Percentiles rank a stretch among this genome's conserved stretches.
Evolutionary conservation across 1,140 invertebrate species (phyloP).

Genomic region (Apis florea): DNA sequence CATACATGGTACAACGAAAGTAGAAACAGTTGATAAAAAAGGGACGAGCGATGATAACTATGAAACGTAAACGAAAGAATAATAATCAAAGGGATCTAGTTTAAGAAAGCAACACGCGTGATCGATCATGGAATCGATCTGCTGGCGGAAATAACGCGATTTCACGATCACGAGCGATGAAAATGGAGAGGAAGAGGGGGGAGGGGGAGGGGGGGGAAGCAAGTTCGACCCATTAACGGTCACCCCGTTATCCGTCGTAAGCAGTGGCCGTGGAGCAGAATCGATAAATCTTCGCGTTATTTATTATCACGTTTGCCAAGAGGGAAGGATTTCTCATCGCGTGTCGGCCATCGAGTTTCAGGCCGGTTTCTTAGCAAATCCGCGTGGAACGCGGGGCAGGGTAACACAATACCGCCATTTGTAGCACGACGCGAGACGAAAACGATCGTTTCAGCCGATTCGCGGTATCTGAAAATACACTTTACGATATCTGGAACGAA

Average conservation of each 20-base stretch:
- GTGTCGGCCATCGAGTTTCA: constrained; percentile 38
- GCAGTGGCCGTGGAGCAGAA: neutral
- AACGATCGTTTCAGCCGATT: constrained; percentile 33
- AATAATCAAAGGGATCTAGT: neutral
- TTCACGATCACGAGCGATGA: constrained; percentile 17
- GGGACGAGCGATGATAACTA: neutral
- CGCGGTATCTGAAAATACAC: constrained; percentile 52
- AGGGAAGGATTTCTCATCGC: constrained; percentile 25
- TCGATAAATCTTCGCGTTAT: constrained; percentile 34
- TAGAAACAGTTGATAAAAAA: neutral
- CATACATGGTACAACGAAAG: no score
- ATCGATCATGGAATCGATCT: neutral
- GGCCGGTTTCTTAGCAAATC: constrained; percentile 28
- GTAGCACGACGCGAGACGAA: constrained; percentile 34
- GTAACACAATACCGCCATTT: constrained; percentile 36
- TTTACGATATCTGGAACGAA: constrained; percentile 61
- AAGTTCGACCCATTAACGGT: constrained; percentile 20
- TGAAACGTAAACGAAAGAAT: neutral
- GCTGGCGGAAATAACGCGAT: neutral
- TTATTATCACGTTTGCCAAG: constrained; percentile 6
- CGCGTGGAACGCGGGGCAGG: neutral
- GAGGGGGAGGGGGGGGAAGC: neutral
- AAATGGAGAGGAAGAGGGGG: no score
- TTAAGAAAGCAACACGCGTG: no score
- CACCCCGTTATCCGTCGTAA: constrained; percentile 9